These are phyloP conservation scores for Eulithis prunata DNA, from an alignment of 2,888 invertebrate species.

Conservation along the genomic window DNA sequence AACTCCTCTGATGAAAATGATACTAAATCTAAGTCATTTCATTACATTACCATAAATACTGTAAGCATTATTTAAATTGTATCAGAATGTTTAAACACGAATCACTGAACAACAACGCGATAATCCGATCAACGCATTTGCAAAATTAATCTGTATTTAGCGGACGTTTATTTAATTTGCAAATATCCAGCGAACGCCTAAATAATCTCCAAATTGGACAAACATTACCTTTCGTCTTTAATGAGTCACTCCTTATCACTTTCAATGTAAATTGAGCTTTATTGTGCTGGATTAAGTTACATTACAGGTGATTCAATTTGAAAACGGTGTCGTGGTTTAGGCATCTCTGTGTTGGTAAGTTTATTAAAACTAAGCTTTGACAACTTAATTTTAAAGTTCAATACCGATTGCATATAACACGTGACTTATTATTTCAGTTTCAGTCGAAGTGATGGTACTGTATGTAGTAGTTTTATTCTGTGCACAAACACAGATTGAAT, in stretches of 20 bases:
- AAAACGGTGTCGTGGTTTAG: neutral
- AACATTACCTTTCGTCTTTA: constrained; percentile 9
- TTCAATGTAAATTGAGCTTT: constrained; percentile 6
- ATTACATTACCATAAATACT: neutral
- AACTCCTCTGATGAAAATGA: no score
- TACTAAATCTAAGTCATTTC: no score
- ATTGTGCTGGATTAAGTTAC: neutral
- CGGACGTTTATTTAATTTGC: constrained; percentile 11
- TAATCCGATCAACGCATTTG: constrained; percentile 14
- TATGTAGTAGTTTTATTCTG: constrained; percentile 3
- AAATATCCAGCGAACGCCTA: constrained; percentile 8
- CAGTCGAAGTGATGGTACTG: neutral
- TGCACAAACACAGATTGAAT: constrained; percentile 10
- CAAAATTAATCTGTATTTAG: constrained; percentile 25
- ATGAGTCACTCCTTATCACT: neutral
- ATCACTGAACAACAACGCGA: neutral
- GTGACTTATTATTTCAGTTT: neutral
- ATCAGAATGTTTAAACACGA: neutral
- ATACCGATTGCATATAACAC: neutral
- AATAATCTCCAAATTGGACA: constrained; percentile 17
- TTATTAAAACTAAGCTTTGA: neutral
- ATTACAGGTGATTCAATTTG: neutral
- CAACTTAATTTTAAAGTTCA: neutral
- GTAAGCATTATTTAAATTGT: neutral
- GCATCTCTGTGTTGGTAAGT: neutral